Evolutionary conservation across 2,888 invertebrate genomes (phyloP), one percentile per base, ranked within the genome.

Genomic region (Stenoptilia bipunctidactyla): DNA sequence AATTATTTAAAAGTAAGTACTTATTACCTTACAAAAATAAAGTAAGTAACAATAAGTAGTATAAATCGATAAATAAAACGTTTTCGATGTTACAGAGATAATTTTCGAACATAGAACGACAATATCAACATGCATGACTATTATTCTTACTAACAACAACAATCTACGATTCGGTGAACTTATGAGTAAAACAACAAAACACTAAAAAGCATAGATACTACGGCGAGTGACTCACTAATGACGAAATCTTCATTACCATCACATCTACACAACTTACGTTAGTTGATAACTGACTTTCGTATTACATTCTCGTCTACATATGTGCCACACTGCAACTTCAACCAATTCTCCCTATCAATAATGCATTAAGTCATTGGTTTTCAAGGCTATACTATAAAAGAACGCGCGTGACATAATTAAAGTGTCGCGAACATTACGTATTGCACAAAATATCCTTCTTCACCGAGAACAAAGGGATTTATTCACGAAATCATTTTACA

Each of bases 161-260:
- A 38, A 51, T 57, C 55, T 56, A 65, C 61, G 36, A 51, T 57
- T 55, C 69, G 65, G 66, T 52, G 61, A 64, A 71, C 49, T 49
- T 8, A 20, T 20, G 20, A 5, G 20, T 20, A 5, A 8, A 8
- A 20, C 3, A 20, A 20, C 20, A 20, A 20, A 20, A 20, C 20
- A 20, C 20, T 80, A 68, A 62, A n/a, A 76, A 79, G 72, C 68
- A 30, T 30, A 30, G 30, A 66, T 74, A 76, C 74, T 77, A 77
- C 66, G 63, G 56, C 66, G 56, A 66, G 64, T 83, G 83, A 83
- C 80, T 83, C 83, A 83, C 82, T 30, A 30, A 77, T 79, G 79
- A 77, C 73, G 75, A 67, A 63, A 68, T 64, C 63, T 66, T 79
- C 77, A 77, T 82, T 79, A 83, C 80, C 79, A 80, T 75, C 76